A percentile compares a stretch with the other conserved stretches of the same genome.
Evolutionary conservation across 2,888 invertebrate genomes (phyloP).

Genomic region (Plebejus argus): DNA sequence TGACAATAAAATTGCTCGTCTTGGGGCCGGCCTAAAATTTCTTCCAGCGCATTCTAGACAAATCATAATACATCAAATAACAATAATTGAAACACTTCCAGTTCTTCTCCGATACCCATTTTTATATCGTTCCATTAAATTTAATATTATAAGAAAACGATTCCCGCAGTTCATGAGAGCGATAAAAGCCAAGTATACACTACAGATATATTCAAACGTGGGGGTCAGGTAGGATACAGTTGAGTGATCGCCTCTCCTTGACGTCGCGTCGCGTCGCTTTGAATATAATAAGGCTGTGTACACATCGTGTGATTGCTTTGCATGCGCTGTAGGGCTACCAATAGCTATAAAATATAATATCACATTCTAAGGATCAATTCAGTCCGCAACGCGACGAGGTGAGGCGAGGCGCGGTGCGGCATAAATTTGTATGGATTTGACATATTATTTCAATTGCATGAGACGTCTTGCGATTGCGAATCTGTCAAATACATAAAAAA

Average conservation of each 20-base stretch:
- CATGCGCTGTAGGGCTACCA: neutral
- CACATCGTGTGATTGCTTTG: conserved; percentile 28
- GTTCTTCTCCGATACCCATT: neutral
- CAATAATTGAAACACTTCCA: neutral
- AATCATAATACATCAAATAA: neutral
- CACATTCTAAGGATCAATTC: no score
- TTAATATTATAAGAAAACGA: conserved; percentile 12
- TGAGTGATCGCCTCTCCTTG: conserved; percentile 27
- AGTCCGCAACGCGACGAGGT: no score
- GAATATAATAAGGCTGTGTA: conserved; percentile 30
- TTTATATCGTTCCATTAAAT: conserved; percentile 3
- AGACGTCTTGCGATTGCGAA: no score
- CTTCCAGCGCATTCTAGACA: neutral
- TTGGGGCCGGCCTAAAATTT: no score
- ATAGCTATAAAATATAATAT: neutral
- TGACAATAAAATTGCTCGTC: no score
- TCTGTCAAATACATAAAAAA: no score
- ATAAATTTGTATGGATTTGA: no score
- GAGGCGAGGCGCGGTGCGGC: no score
- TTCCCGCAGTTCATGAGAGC: conserved; percentile 14
- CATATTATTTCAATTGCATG: no score
- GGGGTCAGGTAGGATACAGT: conserved; percentile 29
- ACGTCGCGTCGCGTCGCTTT: conserved; percentile 22
- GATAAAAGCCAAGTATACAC: conserved; percentile 27
- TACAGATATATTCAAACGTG: conserved; percentile 14